phyloP scores from a whole-genome alignment of 2,113 vertebrate species.

The Narcine bancroftii region DNA sequence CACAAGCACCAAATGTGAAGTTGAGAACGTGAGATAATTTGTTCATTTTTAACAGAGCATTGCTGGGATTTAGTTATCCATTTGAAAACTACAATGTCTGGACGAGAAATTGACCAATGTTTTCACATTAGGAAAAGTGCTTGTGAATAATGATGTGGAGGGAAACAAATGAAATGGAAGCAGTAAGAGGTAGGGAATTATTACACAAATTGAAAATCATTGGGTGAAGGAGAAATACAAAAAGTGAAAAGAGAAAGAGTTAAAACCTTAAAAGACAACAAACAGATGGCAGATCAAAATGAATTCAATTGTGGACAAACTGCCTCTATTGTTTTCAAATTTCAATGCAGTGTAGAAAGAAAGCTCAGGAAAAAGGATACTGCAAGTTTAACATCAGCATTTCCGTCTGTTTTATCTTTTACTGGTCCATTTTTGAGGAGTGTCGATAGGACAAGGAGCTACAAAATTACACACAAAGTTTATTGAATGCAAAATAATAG shows the following conservation, averaged over 20 bases:
- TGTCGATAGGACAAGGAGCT: not conserved
- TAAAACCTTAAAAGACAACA: not conserved
- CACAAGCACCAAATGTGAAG: not conserved
- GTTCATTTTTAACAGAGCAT: not conserved
- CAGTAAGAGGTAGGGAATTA: not conserved
- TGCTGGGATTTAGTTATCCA: not conserved
- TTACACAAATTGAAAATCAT: not conserved
- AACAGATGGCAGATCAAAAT: not conserved
- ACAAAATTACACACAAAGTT: not conserved
- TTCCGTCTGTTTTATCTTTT: slow-evolving; percentile 24
- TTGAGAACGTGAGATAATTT: not conserved
- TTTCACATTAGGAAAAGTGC: no score
- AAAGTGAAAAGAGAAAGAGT: not conserved
- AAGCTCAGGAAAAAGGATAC: slow-evolving; percentile 25
- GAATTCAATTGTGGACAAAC: not conserved
- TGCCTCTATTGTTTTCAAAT: slow-evolving; percentile 11
- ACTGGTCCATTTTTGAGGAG: slow-evolving; percentile 13
- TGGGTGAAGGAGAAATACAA: not conserved
- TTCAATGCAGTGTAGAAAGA: slow-evolving; percentile 6
- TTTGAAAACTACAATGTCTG: not conserved
- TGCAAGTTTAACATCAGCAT: slow-evolving; percentile 11
- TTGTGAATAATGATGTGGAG: not conserved
- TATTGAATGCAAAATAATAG: not conserved
- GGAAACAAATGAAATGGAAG: not conserved
- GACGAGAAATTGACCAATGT: not conserved